Percentiles rank a stretch among this genome's conserved stretches.
These are phyloP conservation scores for Clitarchus hookeri DNA, from an alignment of 2,888 invertebrate species.

Conservation along the genomic window DNA sequence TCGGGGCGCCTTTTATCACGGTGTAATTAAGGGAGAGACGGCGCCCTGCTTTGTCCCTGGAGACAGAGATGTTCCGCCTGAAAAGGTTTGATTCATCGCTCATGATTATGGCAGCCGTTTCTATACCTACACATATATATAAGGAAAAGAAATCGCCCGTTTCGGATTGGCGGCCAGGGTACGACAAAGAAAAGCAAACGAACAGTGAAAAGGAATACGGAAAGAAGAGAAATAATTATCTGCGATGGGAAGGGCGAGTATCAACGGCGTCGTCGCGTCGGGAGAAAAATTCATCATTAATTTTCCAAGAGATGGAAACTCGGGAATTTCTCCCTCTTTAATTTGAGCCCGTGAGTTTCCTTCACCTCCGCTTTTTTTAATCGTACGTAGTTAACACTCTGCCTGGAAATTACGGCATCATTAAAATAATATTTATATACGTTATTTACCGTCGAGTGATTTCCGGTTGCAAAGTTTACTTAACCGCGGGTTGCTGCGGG, in stretches of 20 bases:
- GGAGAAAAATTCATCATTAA: constrained; percentile 14
- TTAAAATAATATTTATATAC: background rate
- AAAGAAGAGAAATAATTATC: no score
- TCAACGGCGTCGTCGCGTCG: background rate
- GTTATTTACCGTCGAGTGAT: background rate
- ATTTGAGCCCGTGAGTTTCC: background rate
- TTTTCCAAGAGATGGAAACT: constrained; percentile 1
- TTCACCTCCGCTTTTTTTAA: background rate
- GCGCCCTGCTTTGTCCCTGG: no score
- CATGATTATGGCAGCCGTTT: no score
- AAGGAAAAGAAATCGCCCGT: no score
- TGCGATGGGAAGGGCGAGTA: background rate
- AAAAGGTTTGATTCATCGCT: no score
- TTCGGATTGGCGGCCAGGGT: no score
- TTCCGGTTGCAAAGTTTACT: background rate
- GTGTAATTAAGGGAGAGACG: no score
- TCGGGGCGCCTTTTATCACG: no score
- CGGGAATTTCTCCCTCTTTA: background rate
- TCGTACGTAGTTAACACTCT: background rate
- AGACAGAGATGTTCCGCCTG: no score
- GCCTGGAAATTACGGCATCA: background rate
- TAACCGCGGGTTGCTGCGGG: background rate
- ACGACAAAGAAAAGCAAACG: no score
- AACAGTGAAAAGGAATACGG: no score
- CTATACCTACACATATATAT: no score